phyloP scores from a whole-genome alignment of 1,140 invertebrate genomes.

The Leguminivora glycinivorella region DNA sequence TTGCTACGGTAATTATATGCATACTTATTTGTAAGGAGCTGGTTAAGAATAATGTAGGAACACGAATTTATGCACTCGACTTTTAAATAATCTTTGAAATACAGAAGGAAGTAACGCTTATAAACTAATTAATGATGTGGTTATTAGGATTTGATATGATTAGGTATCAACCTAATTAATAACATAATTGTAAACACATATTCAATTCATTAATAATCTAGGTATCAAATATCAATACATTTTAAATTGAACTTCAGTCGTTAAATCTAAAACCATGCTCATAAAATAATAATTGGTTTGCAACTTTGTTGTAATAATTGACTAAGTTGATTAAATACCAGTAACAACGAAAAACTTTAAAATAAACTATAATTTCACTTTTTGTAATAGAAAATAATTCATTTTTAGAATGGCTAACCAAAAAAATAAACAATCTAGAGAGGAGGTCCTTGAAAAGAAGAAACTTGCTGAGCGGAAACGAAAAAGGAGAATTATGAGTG shows the following conservation, averaged over 20 bases:
- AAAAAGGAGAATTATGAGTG: too few relatives aligned
- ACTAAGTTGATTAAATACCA: too few relatives aligned
- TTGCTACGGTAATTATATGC: slow-evolving; percentile 25
- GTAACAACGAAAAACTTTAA: too few relatives aligned
- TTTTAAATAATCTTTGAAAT: too few relatives aligned
- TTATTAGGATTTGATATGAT: not conserved
- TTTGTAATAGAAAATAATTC: too few relatives aligned
- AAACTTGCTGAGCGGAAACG: too few relatives aligned
- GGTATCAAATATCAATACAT: not conserved
- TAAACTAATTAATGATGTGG: not conserved
- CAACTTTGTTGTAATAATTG: not conserved
- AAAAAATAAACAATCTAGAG: too few relatives aligned
- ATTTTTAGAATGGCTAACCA: too few relatives aligned
- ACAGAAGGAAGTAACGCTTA: not conserved
- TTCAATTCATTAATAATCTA: not conserved
- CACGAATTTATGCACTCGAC: too few relatives aligned
- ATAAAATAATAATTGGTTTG: not conserved
- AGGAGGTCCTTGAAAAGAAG: too few relatives aligned
- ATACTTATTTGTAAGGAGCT: slow-evolving; percentile 21
- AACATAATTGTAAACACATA: not conserved
- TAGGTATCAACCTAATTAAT: not conserved
- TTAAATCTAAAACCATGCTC: not conserved
- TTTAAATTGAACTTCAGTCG: not conserved
- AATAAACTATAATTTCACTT: too few relatives aligned
- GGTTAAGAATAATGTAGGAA: not conserved